Base-by-base conservation (phyloP, 2,888 invertebrate genomes). In the Apoda limacodes region DNA sequence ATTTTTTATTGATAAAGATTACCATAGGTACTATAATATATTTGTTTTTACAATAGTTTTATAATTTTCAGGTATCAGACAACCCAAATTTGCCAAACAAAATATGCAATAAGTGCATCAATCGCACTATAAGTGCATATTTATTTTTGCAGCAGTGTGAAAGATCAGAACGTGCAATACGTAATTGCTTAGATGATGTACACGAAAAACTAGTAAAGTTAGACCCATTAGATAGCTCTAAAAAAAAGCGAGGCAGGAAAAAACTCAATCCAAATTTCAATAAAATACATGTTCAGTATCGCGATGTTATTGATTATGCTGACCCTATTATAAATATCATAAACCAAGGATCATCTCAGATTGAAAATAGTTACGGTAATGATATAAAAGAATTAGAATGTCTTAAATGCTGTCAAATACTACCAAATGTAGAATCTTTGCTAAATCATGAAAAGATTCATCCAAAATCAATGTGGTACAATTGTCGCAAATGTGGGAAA, bases 61-160 rank as follows among this genome's bases (percentile, higher is more conserved):
- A 17, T 26, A 14, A 11, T 5, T 68, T 74, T 17, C 66, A 76
- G 78, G 53, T 66, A 1, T 34, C 26, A 1, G 46, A 57, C 17
- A 65, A 75, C 32, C 46, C 51, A 13, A 60, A 71, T 29, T 62
- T 68, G 17, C 78, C 78, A 0, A 58, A 60, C 21, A 70, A 62
- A 49, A 67, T 80, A 33, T 80, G 78, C 33, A 43, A 59, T 2
- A 61, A 48, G 35, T 80, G 78, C 25, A 23, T 75, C 0, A 56
- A 76, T 20, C 53, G 47, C 25, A 57, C 67, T 4, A 52, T 75
- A 1, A 55, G 46, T 2, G 58, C 69, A 5, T 80, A 78, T 30
- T 43, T 78, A 7, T 78, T 78, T 34, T 52, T 62, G 0, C 78
- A 80, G 29, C 75, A 76, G 24, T 76, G 75, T 33, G 74, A 78